These are phyloP conservation scores for Vandiemenella viatica DNA, from an alignment of 2,888 invertebrate genomes.

Conservation along the genomic window DNA sequence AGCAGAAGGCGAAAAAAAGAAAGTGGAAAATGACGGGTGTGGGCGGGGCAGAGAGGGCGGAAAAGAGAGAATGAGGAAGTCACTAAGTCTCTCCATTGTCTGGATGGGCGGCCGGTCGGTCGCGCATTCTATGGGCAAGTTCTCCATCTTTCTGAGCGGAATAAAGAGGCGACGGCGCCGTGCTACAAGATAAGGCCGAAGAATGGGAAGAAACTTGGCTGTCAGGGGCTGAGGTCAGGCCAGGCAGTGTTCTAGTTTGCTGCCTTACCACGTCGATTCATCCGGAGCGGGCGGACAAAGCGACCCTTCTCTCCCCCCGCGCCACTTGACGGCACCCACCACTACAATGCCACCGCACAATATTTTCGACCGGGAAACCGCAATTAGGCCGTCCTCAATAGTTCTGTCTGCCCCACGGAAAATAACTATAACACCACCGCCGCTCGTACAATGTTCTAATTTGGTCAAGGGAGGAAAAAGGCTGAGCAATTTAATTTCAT, in stretches of 20 bases:
- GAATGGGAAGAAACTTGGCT: conserved; percentile 11
- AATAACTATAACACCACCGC: conserved; percentile 14
- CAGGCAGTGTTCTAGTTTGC: conserved; percentile 15
- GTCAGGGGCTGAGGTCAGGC: conserved; percentile 5
- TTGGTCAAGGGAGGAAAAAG: conserved; percentile 14
- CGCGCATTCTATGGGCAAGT: conserved; percentile 1
- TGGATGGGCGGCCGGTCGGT: conserved; percentile 4
- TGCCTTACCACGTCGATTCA: conserved; percentile 13
- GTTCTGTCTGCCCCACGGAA: conserved; percentile 9
- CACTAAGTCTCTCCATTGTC: conserved; percentile 13
- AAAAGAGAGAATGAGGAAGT: neutral
- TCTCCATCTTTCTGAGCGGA: conserved; percentile 11
- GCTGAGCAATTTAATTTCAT: conserved; percentile 17
- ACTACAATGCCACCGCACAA: neutral
- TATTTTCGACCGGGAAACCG: conserved; percentile 2
- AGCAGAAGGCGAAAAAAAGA: conserved; percentile 3
- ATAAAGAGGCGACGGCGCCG: conserved; percentile 13
- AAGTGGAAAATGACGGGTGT: neutral
- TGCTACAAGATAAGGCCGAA: conserved; percentile 14
- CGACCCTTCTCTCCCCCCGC: neutral
- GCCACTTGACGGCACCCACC: neutral
- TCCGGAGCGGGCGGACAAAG: conserved; percentile 12
- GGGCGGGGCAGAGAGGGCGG: neutral
- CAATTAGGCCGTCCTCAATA: conserved; percentile 10
- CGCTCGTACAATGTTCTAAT: conserved; percentile 15